phyloP scores from a whole-genome alignment of 2,797 vertebrate species.

The Lindbergichthys nudifrons region DNA sequence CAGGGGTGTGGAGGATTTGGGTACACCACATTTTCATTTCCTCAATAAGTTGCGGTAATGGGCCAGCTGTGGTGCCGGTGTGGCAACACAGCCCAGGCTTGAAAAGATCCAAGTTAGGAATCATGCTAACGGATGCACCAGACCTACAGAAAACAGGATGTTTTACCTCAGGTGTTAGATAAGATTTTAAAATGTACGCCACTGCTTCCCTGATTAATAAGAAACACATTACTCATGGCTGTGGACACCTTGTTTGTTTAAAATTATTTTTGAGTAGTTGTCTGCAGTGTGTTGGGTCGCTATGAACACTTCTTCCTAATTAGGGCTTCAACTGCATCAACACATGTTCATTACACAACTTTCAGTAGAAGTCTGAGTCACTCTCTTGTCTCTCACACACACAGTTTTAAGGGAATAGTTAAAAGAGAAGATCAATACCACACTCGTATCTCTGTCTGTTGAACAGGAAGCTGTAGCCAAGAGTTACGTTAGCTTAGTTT shows the following conservation, averaged over 20 bases:
- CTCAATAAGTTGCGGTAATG: constrained; percentile 58
- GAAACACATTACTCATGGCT: not conserved
- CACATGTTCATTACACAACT: not conserved
- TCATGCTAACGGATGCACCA: not conserved
- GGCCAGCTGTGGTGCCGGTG: constrained; percentile 47
- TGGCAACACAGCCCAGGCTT: constrained; percentile 46
- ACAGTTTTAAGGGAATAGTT: not conserved
- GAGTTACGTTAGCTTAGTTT: not conserved
- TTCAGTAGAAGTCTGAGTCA: not conserved
- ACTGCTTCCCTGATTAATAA: not conserved
- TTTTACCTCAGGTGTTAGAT: not conserved
- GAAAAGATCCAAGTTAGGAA: constrained; percentile 41
- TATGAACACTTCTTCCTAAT: not conserved
- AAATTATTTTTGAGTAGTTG: not conserved
- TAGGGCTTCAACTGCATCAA: not conserved
- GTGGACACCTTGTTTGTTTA: not conserved
- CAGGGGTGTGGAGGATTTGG: constrained; percentile 62
- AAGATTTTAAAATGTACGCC: not conserved
- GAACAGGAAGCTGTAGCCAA: not conserved
- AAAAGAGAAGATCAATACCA: not conserved
- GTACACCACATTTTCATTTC: constrained; percentile 78
- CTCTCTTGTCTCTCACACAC: not conserved
- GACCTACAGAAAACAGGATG: not conserved
- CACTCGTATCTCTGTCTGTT: not conserved
- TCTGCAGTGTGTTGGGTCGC: not conserved